Evolutionary conservation across 2,797 vertebrate species (phyloP).

Genomic region (Falco rusticolus): DNA sequence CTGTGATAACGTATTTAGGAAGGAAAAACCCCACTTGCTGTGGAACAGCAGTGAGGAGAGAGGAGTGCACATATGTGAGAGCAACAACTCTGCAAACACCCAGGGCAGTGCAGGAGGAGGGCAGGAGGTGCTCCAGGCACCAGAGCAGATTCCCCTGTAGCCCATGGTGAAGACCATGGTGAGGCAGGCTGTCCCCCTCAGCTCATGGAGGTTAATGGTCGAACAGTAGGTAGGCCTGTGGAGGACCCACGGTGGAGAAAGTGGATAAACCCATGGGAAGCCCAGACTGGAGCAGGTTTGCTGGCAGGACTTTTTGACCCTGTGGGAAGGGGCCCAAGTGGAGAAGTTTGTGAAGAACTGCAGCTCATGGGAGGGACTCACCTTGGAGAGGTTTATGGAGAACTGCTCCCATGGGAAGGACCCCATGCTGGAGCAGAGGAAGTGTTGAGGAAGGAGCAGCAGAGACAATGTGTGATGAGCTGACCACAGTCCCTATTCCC

Average conservation of each 20-base stretch:
- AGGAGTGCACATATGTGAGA: background rate
- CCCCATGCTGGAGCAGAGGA: too few relatives aligned
- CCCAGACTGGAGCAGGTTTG: background rate
- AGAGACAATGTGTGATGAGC: background rate
- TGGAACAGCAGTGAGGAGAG: background rate
- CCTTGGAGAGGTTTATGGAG: too few relatives aligned
- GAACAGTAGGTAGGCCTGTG: background rate
- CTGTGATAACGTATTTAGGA: background rate
- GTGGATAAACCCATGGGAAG: fast-evolving
- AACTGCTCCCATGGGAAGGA: too few relatives aligned
- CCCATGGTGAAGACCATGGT: fast-evolving
- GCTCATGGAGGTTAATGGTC: background rate
- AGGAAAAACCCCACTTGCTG: background rate
- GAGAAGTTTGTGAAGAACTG: background rate
- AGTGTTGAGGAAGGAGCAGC: too few relatives aligned
- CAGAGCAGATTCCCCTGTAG: background rate
- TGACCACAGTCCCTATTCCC: fast-evolving
- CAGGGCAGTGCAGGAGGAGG: background rate
- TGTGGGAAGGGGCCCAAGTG: fast-evolving
- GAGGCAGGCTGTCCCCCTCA: background rate
- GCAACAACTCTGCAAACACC: too few relatives aligned
- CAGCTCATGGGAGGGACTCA: too few relatives aligned
- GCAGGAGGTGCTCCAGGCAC: background rate
- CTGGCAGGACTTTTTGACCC: background rate
- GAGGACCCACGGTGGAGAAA: background rate